Evolutionary conservation across 2,797 vertebrate species (phyloP), one percentile per base, ranked within the genome.

Genomic region (Pipistrellus pipistrellus): DNA sequence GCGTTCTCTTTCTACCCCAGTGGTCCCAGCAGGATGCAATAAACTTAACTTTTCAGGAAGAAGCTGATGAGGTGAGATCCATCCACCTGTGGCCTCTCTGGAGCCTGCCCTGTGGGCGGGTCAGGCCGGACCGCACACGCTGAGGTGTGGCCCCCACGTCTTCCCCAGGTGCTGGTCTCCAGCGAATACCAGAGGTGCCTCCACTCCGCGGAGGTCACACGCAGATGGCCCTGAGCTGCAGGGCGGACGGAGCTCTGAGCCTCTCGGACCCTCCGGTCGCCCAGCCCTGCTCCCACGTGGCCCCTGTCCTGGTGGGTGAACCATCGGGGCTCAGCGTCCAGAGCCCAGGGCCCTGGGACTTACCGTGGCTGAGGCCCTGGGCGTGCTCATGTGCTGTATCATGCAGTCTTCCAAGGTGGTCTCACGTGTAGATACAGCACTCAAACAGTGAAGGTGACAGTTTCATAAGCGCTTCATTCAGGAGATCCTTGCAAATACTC

Each of bases 351-450:
- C 6, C 44, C 18, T 18, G 41, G 21, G 11, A 12, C 11, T 13
- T 2, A 8, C 14, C 9, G 10, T 8, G 4, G 4, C 20, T 7
- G 17, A 46, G 8, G 27, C 88, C 25, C 11, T 15, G 15, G 62
- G 62, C 23, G 12, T 46, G n/a, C 3, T 1, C 30, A 0, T 7
- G 41, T 9, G 6, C 3, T 15, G 32, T 1, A 0, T 6, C 35
- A 25, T 0, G 1, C 0, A 14, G 10, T 14, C 11, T 6, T 51
- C 25, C 1, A 66, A 35, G 20, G 17, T 0, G 8, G 41, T 46
- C 21, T 32, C 41, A 1, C 21, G 30, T 32, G 53, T 57, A 4
- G n/a, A 13, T 0, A 30, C 18, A 62, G 3, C 8, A 41, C 32
- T 68, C 32, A 35, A 71, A 38, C 20, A 68, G n/a, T 41, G 14